Base-by-base conservation (phyloP, 2,797 vertebrate species). In the Morelia viridis region DNA sequence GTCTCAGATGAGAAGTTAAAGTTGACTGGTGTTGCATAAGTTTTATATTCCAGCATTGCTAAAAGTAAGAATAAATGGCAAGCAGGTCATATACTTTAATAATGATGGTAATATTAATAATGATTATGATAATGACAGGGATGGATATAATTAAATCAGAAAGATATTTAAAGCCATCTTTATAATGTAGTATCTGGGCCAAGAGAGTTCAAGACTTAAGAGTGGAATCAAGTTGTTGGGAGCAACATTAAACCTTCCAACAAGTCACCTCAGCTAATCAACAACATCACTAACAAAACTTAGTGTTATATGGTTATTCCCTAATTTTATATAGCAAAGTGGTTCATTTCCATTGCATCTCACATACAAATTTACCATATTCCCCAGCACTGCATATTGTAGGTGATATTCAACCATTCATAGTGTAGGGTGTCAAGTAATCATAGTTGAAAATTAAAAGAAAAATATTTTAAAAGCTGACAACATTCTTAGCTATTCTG, bases 381-480 rank as follows among this genome's bases (percentile, higher is more conserved):
- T 94, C 92, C 92, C 91, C 91, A 91, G 91, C 91, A 91, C 68
- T 93, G 92, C 94, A 94, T 92, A 65, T 1, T 46, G 94, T 92
- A 94, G 94, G 94, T 95, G 96, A 95, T 89, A 62, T 17, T 62
- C 71, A 88, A 22, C 12, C 53, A 24, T 50, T 2, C 8, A 57
- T 65, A 68, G 2, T 9, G 11, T 80, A 41, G 95, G 95, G 93
- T 95, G 94, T 96, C 94, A 95, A 94, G 95, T 96, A 95, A 96
- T 95, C 96, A 96, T 89, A 94, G 94, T 94, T 93, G n/a, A 92
- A 95, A 94, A 96, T 95, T 96, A 95, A 94, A 96, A 95, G 89
- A 91, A 95, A 94, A 96, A 95, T 94, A 96, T 96, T 95, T 95
- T 89, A 96, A 96, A 95, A 95, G 94, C 93, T 94, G 94, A 95